Percentiles rank a stretch among this genome's conserved stretches.
phyloP scores from a whole-genome alignment of 1,140 invertebrate genomes.

The Eumeta japonica region DNA sequence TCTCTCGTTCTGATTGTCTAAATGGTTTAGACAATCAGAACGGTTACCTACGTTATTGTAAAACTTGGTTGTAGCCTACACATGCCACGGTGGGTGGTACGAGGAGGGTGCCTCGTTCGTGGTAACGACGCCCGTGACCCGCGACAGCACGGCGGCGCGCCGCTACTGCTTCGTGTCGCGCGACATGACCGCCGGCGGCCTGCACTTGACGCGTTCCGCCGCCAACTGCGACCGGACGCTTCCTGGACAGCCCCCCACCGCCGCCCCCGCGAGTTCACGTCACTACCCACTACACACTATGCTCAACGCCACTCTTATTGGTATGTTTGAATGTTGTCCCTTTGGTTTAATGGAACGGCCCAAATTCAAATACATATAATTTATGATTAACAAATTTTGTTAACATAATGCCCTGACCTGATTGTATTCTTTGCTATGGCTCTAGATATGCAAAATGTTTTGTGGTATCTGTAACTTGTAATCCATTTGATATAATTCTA shows the following conservation, averaged over 20 bases:
- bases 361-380: not conserved
- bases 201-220: conserved; percentile 57
- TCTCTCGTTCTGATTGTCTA: not conserved
- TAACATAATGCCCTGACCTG: too few species aligned
- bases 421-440: too few species aligned
- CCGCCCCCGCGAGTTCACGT: too few species aligned
- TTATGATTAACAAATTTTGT: too few species aligned
- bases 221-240: conserved; percentile 61
- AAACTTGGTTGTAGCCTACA: conserved; percentile 64
- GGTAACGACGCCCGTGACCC: conserved; percentile 69
- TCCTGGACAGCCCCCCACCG: too few species aligned
- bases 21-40: not conserved
- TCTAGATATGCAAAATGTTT: too few species aligned
- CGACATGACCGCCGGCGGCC: conserved; percentile 42
- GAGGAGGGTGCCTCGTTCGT: conserved; percentile 74
- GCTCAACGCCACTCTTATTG: conserved; percentile 16
- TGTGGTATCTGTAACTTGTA: too few species aligned
- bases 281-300: too few species aligned
- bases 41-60: not conserved
- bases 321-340: too few species aligned
- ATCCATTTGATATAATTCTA: too few species aligned
- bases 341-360: too few species aligned
- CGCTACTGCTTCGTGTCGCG: conserved; percentile 65
- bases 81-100: conserved; percentile 77
- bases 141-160: conserved; percentile 57